A percentile compares a stretch with the other conserved stretches of the same genome.
Conservation (phyloP, 2,113 vertebrate species). For the Gallinago jamesoni region DNA sequence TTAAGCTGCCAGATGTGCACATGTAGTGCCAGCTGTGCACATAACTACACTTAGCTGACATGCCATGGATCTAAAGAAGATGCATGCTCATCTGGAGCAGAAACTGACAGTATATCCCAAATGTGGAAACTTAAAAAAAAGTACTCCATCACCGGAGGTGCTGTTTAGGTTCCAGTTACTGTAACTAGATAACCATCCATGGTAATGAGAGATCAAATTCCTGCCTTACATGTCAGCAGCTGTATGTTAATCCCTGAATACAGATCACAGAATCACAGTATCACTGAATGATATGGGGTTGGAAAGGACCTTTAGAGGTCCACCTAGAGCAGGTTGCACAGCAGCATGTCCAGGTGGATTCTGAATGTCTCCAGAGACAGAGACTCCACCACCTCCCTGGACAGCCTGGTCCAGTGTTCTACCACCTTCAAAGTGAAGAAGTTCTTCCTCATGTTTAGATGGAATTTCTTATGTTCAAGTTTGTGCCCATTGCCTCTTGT, state of each 20-base stretch:
- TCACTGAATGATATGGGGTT: too few relatives aligned
- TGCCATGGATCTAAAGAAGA: neutral
- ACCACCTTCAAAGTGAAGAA: too few relatives aligned
- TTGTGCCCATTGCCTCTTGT: too few relatives aligned
- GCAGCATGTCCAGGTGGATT: too few relatives aligned
- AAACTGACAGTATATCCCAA: neutral
- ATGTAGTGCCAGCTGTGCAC: neutral
- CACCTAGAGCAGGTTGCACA: too few relatives aligned
- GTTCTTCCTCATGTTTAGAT: too few relatives aligned
- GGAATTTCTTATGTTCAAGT: too few relatives aligned
- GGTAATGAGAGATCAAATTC: neutral
- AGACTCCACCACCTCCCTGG: too few relatives aligned
- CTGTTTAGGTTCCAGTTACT: neutral
- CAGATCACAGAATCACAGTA: neutral
- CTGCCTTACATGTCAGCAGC: neutral
- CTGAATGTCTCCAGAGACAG: too few relatives aligned
- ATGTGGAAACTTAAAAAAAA: neutral
- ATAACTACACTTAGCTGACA: neutral
- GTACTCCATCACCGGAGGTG: neutral
- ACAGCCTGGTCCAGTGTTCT: too few relatives aligned
- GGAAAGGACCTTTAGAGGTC: too few relatives aligned
- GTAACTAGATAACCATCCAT: neutral
- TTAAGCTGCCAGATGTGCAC: neutral
- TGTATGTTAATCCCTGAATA: neutral
- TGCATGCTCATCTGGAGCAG: neutral